Percentiles rank a stretch among this genome's conserved stretches.
These are phyloP conservation scores for Amorpha juglandis DNA, from an alignment of 2,888 invertebrate species.

Conservation along the genomic window DNA sequence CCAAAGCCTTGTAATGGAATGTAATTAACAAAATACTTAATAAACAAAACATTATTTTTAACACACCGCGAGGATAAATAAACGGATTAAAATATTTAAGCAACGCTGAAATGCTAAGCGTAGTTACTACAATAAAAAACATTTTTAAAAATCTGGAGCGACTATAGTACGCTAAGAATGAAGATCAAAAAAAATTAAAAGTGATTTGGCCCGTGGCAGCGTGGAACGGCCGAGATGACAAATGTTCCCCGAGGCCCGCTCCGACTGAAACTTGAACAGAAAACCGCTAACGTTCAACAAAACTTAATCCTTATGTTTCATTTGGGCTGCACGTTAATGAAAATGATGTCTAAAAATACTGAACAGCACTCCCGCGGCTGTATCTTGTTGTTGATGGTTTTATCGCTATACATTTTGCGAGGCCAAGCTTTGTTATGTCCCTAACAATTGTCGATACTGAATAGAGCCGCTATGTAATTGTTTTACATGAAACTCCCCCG, in stretches of 20 bases:
- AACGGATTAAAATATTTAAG: neutral
- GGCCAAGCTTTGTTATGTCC: slow-evolving; percentile 29
- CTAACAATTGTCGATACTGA: slow-evolving; percentile 28
- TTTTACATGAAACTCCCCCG: slow-evolving; percentile 26
- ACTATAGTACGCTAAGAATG: slow-evolving; percentile 18
- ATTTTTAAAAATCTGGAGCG: slow-evolving; percentile 20
- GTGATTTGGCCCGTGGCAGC: slow-evolving; percentile 18
- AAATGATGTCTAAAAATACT: slow-evolving; percentile 55
- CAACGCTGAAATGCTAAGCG: neutral
- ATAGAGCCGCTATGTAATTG: slow-evolving; percentile 25
- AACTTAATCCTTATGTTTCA: slow-evolving; percentile 63
- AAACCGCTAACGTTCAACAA: slow-evolving; percentile 52
- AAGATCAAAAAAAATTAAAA: slow-evolving; percentile 24
- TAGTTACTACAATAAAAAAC: slow-evolving; percentile 6
- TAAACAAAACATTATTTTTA: neutral
- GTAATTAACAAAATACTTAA: no score
- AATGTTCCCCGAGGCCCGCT: slow-evolving; percentile 58
- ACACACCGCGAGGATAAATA: neutral
- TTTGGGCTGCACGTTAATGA: slow-evolving; percentile 56
- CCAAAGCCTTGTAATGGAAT: no score
- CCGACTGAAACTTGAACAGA: slow-evolving; percentile 50
- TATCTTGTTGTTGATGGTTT: slow-evolving; percentile 43
- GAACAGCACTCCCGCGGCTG: slow-evolving; percentile 25
- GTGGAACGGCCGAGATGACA: slow-evolving; percentile 48
- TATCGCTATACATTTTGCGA: slow-evolving; percentile 30